Percentiles rank a stretch among this genome's conserved stretches.
Evolutionary conservation across 2,113 vertebrate genomes (phyloP).

Genomic region (Lethenteron reissneri): DNA sequence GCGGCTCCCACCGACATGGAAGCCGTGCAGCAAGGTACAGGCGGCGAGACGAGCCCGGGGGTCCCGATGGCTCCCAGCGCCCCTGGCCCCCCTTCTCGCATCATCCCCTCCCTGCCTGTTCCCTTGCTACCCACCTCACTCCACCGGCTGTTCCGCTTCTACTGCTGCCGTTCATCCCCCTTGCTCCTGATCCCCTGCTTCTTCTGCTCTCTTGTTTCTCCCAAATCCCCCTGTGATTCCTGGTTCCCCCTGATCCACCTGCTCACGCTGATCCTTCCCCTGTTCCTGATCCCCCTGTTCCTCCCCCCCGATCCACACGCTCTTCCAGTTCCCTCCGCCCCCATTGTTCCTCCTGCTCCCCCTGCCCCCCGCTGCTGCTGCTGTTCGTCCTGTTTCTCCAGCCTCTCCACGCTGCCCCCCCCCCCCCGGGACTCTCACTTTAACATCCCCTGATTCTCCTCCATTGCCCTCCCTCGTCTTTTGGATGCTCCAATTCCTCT

Average conservation of each 20-base stretch:
- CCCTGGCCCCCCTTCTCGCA: no score
- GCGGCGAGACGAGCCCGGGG: no score
- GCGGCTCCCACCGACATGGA: no score
- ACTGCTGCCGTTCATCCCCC: not conserved
- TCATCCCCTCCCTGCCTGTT: not conserved
- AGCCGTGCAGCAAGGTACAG: no score
- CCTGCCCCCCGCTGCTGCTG: no score
- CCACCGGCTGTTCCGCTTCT: not conserved
- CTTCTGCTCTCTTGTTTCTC: not conserved
- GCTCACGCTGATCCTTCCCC: not conserved
- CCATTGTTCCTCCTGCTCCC: no score
- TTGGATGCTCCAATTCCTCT: not conserved
- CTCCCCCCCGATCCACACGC: not conserved
- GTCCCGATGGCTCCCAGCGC: no score
- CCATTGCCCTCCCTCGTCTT: not conserved
- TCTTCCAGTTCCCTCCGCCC: not conserved
- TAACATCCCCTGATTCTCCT: not conserved
- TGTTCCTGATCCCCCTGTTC: not conserved
- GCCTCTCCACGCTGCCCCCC: no score
- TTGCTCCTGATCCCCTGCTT: not conserved
- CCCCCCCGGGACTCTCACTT: not conserved
- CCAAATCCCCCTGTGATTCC: not conserved
- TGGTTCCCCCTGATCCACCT: not conserved
- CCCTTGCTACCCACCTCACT: not conserved
- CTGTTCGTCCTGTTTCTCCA: no score